These are phyloP conservation scores for Sinocyclocheilus rhinocerous DNA, from an alignment of 2,113 vertebrate genomes.

Conservation along the genomic window DNA sequence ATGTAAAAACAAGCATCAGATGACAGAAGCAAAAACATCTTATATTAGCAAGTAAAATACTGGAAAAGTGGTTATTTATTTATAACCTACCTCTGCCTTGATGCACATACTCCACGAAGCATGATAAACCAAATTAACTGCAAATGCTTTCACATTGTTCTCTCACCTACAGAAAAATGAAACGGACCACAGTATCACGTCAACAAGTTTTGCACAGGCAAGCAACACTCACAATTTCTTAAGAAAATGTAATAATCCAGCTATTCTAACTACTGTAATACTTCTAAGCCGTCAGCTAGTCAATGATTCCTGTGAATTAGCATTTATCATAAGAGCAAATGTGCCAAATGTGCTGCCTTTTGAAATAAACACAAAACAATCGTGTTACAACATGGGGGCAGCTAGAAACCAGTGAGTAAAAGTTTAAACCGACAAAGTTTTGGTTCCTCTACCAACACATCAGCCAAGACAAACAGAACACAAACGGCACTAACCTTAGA, in stretches of 20 bases:
- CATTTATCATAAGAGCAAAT: background rate
- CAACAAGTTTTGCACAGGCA: background rate
- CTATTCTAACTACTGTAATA: background rate
- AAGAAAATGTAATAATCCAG: background rate
- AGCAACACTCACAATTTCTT: background rate
- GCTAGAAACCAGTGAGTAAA: background rate
- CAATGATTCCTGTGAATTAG: background rate
- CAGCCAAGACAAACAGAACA: conserved; percentile 2
- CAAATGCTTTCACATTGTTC: background rate
- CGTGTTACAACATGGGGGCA: background rate
- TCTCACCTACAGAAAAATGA: background rate
- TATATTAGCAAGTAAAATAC: background rate
- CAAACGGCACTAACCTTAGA: conserved; percentile 13
- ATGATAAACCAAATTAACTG: background rate
- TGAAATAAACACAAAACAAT: background rate
- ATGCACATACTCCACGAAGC: background rate
- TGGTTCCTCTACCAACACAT: background rate
- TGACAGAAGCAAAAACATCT: background rate
- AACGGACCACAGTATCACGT: background rate
- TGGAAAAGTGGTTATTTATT: background rate
- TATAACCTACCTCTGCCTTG: background rate
- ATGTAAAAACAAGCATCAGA: background rate
- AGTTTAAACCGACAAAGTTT: background rate
- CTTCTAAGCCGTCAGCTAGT: background rate
- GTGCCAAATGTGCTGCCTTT: background rate